phyloP scores from a whole-genome alignment of 2,888 invertebrate species.

The Antheraea assamensis region DNA sequence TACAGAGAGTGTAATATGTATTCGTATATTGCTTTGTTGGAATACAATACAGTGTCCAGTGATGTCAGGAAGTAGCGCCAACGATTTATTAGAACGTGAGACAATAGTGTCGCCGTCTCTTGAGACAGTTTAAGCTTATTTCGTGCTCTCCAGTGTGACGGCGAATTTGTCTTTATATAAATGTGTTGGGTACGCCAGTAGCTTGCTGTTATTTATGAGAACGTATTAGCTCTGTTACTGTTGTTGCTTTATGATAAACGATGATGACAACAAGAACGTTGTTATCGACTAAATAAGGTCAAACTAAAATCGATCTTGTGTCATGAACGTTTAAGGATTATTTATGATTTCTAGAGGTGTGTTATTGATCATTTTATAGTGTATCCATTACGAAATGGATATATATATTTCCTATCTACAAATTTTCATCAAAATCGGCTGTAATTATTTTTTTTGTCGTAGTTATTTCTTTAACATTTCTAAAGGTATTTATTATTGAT shows the following conservation, averaged over 20 bases:
- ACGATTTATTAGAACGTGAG: slow-evolving; percentile 38
- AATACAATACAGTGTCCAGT: slow-evolving; percentile 19
- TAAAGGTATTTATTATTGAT: too few species aligned
- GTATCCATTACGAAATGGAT: too few species aligned
- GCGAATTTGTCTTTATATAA: slow-evolving; percentile 23
- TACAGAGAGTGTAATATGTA: neutral
- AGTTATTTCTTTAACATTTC: too few species aligned
- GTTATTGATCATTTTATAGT: too few species aligned
- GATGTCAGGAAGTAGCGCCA: slow-evolving; percentile 34
- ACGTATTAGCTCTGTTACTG: neutral
- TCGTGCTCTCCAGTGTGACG: slow-evolving; percentile 28
- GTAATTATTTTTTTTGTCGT: too few species aligned
- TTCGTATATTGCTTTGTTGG: neutral
- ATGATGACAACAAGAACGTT: neutral
- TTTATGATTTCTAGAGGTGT: too few species aligned
- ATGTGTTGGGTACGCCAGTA: neutral
- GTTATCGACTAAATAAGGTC: neutral
- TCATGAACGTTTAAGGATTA: neutral
- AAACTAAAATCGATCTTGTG: neutral
- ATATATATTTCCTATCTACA: too few species aligned
- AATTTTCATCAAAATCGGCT: too few species aligned
- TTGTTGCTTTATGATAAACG: neutral
- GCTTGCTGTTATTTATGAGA: slow-evolving; percentile 8
- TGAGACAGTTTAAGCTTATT: slow-evolving; percentile 36
- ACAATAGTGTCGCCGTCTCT: slow-evolving; percentile 34